Evolutionary conservation across 2,888 invertebrate genomes (phyloP), one percentile per base, ranked within the genome.

Genomic region (Hermaeophaga mercurialis): DNA sequence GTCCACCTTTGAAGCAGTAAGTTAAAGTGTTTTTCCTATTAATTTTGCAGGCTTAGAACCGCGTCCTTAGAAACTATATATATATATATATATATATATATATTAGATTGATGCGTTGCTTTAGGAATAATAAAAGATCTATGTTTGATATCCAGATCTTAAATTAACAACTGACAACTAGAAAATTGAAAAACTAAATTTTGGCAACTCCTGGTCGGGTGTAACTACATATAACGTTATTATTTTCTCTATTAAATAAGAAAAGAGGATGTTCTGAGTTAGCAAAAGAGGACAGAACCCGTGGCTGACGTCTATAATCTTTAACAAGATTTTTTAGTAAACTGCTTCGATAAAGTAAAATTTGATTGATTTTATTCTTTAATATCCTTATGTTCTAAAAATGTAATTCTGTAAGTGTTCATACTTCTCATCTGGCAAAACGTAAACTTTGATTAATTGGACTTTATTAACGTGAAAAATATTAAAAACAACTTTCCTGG

Each of bases 381-480:
- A 54, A 96, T 90, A 63, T 90, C 89, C 0, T 93, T 94, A 80
- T 96, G 96, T 71, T 91, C 88, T n/a, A 54, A 85, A 85, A 64
- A 96, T 86, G 68, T 92, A 85, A 55, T 86, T 85, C 75, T 93
- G 91, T 46, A 96, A 81, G 53, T 73, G 66, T 62, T 88, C 85
- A 62, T 87, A 84, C 63, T 86, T 88, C 68, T 90, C 89, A n/a
- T 87, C 86, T 0, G 89, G 87, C 74, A 91, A 89, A 17, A 94
- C 79, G 72, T 90, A 92, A 9, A 92, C 67, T 78, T 90, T 88
- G 34, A 94, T 85, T 57, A 87, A 85, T 59, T 84, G 84, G 11
- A 91, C 89, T 64, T 87, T 87, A 73, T 94, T 93, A 1, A 94
- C 88, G 74, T 91, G 89, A 73, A 96, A 96, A 12, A 96, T 84